A percentile compares a stretch with the other conserved stretches of the same genome.
Conservation (phyloP, 2,113 vertebrate genomes). For the Xiphorhynchus elegans region DNA sequence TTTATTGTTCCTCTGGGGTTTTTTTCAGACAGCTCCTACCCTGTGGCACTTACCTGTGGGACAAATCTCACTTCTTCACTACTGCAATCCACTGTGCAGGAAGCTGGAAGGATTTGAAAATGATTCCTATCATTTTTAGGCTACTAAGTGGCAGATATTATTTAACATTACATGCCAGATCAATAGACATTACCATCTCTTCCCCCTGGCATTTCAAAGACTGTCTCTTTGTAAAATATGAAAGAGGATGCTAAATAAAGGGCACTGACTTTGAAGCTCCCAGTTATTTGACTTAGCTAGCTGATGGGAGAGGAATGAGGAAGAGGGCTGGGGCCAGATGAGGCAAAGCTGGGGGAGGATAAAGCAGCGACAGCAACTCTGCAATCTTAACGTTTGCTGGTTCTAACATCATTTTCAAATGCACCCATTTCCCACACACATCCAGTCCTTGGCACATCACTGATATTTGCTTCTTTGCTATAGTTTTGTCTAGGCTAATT, state of each 20-base stretch:
- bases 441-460: background rate
- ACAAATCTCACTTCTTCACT: background rate
- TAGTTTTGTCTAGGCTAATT: background rate
- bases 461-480: background rate
- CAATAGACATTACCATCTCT: background rate
- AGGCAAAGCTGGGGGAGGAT: background rate
- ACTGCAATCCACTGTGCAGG: background rate
- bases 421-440: background rate
- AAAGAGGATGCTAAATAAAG: slow-evolving; percentile 9
- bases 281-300: background rate
- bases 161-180: background rate
- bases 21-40: background rate
- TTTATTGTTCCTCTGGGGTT: background rate
- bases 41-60: background rate
- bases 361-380: background rate
- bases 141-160: background rate
- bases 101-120: background rate
- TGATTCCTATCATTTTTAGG: background rate
- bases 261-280: background rate
- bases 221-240: slow-evolving; percentile 16
- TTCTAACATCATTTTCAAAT: background rate
- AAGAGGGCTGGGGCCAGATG: background rate
- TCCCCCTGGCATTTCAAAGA: background rate
- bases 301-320: background rate
- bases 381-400: fast-evolving